These are phyloP conservation scores for Coenonympha glycerion DNA, from an alignment of 2,888 invertebrate genomes.

Conservation along the genomic window DNA sequence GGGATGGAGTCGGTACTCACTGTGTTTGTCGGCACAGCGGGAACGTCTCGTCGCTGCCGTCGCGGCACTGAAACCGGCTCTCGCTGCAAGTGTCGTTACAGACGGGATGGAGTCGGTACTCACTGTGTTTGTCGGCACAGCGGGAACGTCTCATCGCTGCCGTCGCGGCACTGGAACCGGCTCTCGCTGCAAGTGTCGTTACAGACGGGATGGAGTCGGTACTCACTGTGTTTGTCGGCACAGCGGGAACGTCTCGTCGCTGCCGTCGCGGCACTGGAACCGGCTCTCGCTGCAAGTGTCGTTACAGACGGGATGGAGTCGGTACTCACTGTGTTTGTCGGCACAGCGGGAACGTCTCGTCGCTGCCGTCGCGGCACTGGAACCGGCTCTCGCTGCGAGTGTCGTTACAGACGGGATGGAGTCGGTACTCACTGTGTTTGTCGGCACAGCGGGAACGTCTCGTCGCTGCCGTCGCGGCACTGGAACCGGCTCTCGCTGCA, in stretches of 20 bases:
- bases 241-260: too few species aligned
- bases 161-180: too few species aligned
- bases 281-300: conserved; percentile 23
- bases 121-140: conserved; percentile 49
- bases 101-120: conserved; percentile 23
- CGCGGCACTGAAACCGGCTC: neutral
- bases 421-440: conserved; percentile 39
- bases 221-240: too few species aligned
- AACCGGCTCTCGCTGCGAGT: too few species aligned
- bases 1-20: neutral
- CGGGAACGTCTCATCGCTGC: conserved; percentile 54
- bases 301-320: neutral
- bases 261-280: conserved; percentile 50
- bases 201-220: too few species aligned
- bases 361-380: too few species aligned
- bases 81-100: too few species aligned
- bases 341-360: too few species aligned
- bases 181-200: too few species aligned
- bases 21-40: too few species aligned
- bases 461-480: conserved; percentile 61
- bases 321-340: neutral
- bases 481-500: too few species aligned
- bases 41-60: too few species aligned
- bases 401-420: neutral
- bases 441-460: conserved; percentile 50